A percentile compares a stretch with the other conserved stretches of the same genome.
These are phyloP conservation scores for Linnaemya vulpina DNA, from an alignment of 2,888 invertebrate species.

Conservation along the genomic window DNA sequence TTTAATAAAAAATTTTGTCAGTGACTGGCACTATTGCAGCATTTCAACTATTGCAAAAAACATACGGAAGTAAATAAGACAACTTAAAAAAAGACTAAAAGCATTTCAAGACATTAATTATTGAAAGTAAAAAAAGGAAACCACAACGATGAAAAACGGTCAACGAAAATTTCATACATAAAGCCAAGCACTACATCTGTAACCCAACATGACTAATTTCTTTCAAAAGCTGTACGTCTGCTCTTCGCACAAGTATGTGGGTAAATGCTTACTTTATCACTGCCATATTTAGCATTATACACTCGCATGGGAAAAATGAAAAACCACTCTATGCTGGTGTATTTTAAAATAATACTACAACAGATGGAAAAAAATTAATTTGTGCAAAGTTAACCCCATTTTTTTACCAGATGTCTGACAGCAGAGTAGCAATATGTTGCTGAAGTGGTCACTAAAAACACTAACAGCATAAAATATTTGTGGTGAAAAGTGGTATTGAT, in stretches of 20 bases:
- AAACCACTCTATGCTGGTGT: conserved; percentile 4
- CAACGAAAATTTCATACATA: background rate
- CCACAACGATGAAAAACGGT: conserved; percentile 29
- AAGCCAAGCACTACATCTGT: background rate
- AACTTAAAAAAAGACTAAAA: conserved; percentile 11
- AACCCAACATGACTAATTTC: conserved; percentile 2
- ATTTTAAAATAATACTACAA: background rate
- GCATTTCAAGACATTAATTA: conserved; percentile 34
- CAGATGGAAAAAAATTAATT: conserved; percentile 28
- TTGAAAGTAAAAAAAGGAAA: background rate
- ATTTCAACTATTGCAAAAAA: background rate
- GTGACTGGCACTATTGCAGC: conserved; percentile 2
- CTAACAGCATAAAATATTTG: background rate
- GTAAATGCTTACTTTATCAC: background rate
- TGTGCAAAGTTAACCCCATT: conserved; percentile 36
- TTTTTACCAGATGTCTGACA: conserved; percentile 32
- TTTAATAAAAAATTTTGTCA: conserved; percentile 17
- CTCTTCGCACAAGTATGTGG: too few relatives aligned
- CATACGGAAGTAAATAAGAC: background rate
- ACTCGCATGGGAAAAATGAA: background rate
- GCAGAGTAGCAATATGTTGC: conserved; percentile 2
- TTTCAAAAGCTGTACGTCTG: background rate
- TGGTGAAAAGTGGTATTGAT: background rate
- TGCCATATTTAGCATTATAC: background rate
- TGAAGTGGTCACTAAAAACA: conserved; percentile 33